Base-by-base conservation (phyloP, 2,888 invertebrate genomes). In the Strigamia crassipes region DNA sequence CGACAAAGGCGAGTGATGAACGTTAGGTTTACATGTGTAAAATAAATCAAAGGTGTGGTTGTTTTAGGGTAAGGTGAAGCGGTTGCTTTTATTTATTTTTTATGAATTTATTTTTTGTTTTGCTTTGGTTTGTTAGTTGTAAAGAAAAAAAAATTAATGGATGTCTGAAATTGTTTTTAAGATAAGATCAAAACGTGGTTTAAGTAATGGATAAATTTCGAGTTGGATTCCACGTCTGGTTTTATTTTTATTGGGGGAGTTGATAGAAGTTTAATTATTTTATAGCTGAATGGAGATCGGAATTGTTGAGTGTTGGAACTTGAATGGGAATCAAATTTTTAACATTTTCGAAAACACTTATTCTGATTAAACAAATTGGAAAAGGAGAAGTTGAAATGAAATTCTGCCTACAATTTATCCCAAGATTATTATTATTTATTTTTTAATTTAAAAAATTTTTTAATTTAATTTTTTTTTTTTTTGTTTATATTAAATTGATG, bases 11-110 rank as follows among this genome's bases (percentile, higher is more conserved):
- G 21, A 66, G 61, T 66, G 61, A 66, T 66, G 61, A 66, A 66
- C 18, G 61, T 66, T 21, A 21, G 61, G 61, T 66, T 21, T 21
- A 66, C 61, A 66, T n/a, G 21, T 66, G 21, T 21, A 66, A 66
- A 66, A 66, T 66, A 66, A 66, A 66, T 66, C 61, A 66, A 66
- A 66, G 61, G 61, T 18, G 61, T 66, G 61, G 61, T 66, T 23
- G 21, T 66, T 46, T 46, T n/a, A n/a, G 15, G 12, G 61, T 66
- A 66, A 66, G 61, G 21, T 66, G 61, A 66, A 66, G 23, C 61
- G 21, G 21, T 66, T 66, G 21, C 12, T 66, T 66, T 66, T 21
- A 12, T 23, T 66, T 27, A 27, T 27, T 27, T 27, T 27, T 2
- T 27, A 2, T 27, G 1, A 2, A 27, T 27, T 27, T 27, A 27